phyloP scores from a whole-genome alignment of 1,140 invertebrate species.

The Sesamia nonagrioides region DNA sequence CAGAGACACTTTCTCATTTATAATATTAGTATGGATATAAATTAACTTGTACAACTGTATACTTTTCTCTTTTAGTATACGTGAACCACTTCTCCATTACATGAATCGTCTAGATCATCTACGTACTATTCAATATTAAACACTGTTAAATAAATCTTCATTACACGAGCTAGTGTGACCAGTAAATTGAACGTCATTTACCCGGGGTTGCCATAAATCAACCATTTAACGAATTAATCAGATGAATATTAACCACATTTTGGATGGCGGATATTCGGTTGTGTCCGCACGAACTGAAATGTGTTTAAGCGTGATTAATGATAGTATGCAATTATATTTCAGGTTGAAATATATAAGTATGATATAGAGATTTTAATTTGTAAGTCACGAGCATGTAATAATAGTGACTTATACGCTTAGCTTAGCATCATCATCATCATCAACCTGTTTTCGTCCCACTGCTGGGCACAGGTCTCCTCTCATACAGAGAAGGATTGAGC shows the following conservation, averaged over 20 bases:
- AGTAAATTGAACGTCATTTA: slow-evolving; percentile 48
- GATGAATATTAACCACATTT: slow-evolving; percentile 48
- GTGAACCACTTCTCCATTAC: too few species aligned
- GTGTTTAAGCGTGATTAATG: slow-evolving; percentile 42
- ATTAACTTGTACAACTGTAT: too few species aligned
- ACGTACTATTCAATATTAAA: not conserved
- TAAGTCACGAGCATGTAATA: too few species aligned
- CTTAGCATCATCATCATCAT: too few species aligned
- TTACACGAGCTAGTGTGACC: slow-evolving; percentile 19
- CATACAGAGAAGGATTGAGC: too few species aligned
- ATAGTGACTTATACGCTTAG: too few species aligned
- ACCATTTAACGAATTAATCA: slow-evolving; percentile 49
- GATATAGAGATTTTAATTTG: not conserved
- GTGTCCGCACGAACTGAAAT: slow-evolving; percentile 10
- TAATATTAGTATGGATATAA: too few species aligned
- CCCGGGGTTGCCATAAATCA: slow-evolving; percentile 44
- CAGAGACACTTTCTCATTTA: too few species aligned
- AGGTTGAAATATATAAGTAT: not conserved
- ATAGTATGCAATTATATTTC: not conserved
- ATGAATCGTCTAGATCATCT: not conserved
- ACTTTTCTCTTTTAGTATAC: too few species aligned
- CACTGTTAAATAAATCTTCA: slow-evolving; percentile 8
- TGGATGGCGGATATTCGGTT: slow-evolving; percentile 3
- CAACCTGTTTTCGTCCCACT: too few species aligned
- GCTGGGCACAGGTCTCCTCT: too few species aligned